These are phyloP conservation scores for Genyomyrus donnyi DNA, from an alignment of 2,113 vertebrate species.

Conservation along the genomic window DNA sequence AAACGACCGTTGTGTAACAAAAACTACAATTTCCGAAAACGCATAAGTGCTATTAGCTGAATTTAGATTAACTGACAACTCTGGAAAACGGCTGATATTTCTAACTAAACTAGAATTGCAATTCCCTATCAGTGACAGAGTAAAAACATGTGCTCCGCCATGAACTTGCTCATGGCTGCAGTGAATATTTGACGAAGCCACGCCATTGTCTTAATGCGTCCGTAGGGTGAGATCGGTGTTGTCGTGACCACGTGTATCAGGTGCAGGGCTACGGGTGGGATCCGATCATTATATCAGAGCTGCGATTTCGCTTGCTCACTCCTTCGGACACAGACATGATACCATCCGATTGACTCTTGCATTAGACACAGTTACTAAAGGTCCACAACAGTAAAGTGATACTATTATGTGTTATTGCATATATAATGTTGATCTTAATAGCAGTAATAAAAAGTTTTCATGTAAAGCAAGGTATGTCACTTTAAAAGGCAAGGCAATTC, in stretches of 20 bases:
- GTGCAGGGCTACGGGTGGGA: not conserved
- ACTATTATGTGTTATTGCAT: not conserved
- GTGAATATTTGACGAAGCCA: not conserved
- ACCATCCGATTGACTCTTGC: not conserved
- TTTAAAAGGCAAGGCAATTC: not conserved
- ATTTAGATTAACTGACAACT: not conserved
- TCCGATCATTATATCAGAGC: not conserved
- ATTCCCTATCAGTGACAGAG: not conserved
- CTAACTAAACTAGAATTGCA: not conserved
- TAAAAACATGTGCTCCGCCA: not conserved
- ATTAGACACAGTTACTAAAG: not conserved
- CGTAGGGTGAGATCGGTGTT: not conserved
- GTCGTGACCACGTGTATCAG: slow-evolving; percentile 6
- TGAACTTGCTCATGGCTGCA: not conserved
- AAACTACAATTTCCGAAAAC: not conserved
- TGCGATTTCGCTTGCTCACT: not conserved
- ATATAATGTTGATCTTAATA: not conserved
- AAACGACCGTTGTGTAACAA: not conserved
- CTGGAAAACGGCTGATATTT: not conserved
- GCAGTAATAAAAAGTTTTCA: not conserved
- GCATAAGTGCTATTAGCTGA: not conserved
- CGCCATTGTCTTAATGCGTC: not conserved
- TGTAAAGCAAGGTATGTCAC: not conserved
- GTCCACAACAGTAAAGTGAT: not conserved
- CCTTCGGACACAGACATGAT: not conserved